Evolutionary conservation across 2,113 vertebrate species (phyloP).

Genomic region (Chlamydotis undulata): DNA sequence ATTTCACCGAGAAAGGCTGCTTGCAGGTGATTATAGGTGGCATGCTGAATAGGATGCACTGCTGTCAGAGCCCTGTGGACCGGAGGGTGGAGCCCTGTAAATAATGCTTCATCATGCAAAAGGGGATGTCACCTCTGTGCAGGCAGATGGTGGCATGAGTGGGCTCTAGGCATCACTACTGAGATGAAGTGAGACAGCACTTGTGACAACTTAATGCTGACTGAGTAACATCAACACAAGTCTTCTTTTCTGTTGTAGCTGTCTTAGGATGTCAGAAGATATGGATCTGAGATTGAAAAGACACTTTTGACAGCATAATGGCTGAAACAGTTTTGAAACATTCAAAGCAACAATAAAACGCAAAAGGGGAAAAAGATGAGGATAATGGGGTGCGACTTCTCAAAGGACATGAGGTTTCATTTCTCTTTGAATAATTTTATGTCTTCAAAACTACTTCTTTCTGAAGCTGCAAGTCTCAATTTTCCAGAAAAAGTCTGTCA

Average conservation of each 20-base stretch:
- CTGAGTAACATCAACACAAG: slow-evolving; percentile 34
- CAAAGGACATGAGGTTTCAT: slow-evolving; percentile 29
- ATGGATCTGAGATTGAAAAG: slow-evolving; percentile 49
- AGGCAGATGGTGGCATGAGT: slow-evolving; percentile 46
- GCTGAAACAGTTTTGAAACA: slow-evolving; percentile 72
- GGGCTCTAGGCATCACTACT: slow-evolving; percentile 5
- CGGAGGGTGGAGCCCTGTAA: not conserved
- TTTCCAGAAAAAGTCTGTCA: not conserved
- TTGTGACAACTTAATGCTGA: slow-evolving; percentile 55
- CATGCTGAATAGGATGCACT: not conserved
- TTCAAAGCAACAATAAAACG: slow-evolving; percentile 52
- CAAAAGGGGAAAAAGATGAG: slow-evolving; percentile 8
- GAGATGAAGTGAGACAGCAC: slow-evolving; percentile 12
- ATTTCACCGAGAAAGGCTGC: not conserved
- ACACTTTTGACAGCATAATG: slow-evolving; percentile 58
- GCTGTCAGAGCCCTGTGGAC: slow-evolving; percentile 19
- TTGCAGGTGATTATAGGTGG: not conserved
- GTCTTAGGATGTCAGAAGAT: slow-evolving; percentile 56
- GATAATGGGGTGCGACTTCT: slow-evolving; percentile 31
- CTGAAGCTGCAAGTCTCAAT: slow-evolving; percentile 15
- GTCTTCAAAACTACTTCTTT: not conserved
- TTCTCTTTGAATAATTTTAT: slow-evolving; percentile 25
- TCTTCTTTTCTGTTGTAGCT: slow-evolving; percentile 40
- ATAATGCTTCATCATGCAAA: slow-evolving; percentile 55
- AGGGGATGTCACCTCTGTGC: slow-evolving; percentile 11